These are phyloP conservation scores for Tokudaia muenninki DNA, from an alignment of 2,797 vertebrate genomes.

Conservation along the genomic window DNA sequence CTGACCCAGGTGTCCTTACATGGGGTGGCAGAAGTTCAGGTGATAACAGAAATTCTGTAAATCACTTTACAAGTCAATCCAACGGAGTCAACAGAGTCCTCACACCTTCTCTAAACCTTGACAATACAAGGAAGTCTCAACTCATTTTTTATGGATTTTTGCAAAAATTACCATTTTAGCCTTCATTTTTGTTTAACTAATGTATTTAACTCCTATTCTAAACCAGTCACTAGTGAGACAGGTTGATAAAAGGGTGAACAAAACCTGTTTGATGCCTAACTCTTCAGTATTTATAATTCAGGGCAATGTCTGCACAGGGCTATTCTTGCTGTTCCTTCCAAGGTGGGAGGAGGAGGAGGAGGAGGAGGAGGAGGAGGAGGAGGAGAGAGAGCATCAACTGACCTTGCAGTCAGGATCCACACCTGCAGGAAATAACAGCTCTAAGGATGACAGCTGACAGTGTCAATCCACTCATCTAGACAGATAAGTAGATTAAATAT, in stretches of 20 bases:
- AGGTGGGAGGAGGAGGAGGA: neutral
- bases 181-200: constrained; percentile 35
- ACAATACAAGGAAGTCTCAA: neutral
- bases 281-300: neutral
- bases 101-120: neutral
- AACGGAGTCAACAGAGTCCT: neutral
- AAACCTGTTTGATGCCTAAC: neutral
- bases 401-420: neutral
- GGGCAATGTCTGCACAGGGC: neutral
- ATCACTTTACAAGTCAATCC: neutral
- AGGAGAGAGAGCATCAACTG: too few species aligned
- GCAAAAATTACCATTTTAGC: neutral
- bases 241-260: constrained; percentile 13
- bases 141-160: neutral
- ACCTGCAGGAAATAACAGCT: neutral
- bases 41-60: neutral
- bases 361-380: too few species aligned
- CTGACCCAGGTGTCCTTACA: constrained; percentile 20
- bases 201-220: neutral
- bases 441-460: neutral
- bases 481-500: constrained; percentile 7
- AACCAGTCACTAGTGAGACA: neutral
- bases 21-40: neutral
- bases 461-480: too few species aligned
- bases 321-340: neutral